Evolutionary conservation across 1,140 invertebrate genomes (phyloP), one percentile per base, ranked within the genome.

Genomic region (Calosoma granatense): DNA sequence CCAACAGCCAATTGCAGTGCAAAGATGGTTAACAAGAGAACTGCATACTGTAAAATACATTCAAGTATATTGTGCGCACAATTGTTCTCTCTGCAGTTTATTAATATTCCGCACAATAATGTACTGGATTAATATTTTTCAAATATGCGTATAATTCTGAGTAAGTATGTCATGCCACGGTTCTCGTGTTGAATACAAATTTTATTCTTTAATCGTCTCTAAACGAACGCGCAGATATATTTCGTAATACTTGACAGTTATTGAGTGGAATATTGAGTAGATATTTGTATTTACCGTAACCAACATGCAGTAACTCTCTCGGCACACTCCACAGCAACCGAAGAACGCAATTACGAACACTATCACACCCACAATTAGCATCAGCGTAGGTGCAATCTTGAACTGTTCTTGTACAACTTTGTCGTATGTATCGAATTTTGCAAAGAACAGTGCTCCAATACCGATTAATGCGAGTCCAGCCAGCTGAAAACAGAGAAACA

Each of bases 311-410:
- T 88, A 83, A 67, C 83, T 91, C 69, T 92, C 88, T 66, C 81
- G 84, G 23, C 86, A 76, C 0, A 90, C 90, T 22, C 91, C 91
- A 71, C 88, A 93, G 72, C 90, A 94, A 61, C 91, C 91, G 60
- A 91, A 85, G 72, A 90, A 91, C 0, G 89, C 81, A 30, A 92
- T 86, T 53, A 92, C 68, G 67, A 92, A 88, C 43, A 92, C 83
- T 36, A 92, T 82, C 1, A 81, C 68, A 6, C 91, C 91, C 22
- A 89, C 82, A 6, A 87, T 81, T 53, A 93, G 88, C 41, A 90
- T 75, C 47, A 94, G 79, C 17, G 85, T 82, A 14, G 90, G 87
- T 20, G 87, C 80, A 0, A 68, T n/a, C 11, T 61, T 57, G 20
- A 70, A 66, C 21, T 56, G 43, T 20, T 43, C 30, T 12, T 67